A percentile compares a stretch with the other conserved stretches of the same genome.
phyloP scores from a whole-genome alignment of 2,888 invertebrate species.

The Notocelia uddmanniana region DNA sequence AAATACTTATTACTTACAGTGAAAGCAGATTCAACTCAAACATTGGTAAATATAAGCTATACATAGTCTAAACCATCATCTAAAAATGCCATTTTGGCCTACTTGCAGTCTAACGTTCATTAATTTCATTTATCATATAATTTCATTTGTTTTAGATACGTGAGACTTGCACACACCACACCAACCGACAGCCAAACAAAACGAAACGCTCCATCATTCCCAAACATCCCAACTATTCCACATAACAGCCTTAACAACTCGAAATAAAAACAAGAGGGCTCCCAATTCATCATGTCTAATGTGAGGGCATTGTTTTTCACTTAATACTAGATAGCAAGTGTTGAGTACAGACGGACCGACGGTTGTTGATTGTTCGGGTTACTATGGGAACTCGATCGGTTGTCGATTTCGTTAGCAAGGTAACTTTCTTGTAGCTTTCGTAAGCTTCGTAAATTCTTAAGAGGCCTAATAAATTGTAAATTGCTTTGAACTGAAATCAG shows the following conservation, averaged over 20 bases:
- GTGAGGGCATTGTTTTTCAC: conserved; percentile 44
- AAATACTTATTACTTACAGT: no score
- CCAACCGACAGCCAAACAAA: background rate
- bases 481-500: no score
- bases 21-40: no score
- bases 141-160: background rate
- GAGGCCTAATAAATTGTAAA: no score
- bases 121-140: no score
- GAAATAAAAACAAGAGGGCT: conserved; percentile 29
- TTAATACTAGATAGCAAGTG: conserved; percentile 46
- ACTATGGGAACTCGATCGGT: conserved; percentile 31
- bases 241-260: conserved; percentile 30
- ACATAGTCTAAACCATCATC: no score
- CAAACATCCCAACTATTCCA: conserved; percentile 39
- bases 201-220: conserved; percentile 19
- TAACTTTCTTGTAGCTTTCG: no score
- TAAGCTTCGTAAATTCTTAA: no score
- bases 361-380: conserved; percentile 40
- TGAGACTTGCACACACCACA: background rate
- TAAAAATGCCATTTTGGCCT: no score
- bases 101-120: no score
- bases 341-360: conserved; percentile 41
- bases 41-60: no score
- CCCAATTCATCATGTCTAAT: conserved; percentile 46
- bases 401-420: conserved; percentile 29